Base-by-base conservation (phyloP, 2,797 vertebrate species). In the Glyptemys insculpta region DNA sequence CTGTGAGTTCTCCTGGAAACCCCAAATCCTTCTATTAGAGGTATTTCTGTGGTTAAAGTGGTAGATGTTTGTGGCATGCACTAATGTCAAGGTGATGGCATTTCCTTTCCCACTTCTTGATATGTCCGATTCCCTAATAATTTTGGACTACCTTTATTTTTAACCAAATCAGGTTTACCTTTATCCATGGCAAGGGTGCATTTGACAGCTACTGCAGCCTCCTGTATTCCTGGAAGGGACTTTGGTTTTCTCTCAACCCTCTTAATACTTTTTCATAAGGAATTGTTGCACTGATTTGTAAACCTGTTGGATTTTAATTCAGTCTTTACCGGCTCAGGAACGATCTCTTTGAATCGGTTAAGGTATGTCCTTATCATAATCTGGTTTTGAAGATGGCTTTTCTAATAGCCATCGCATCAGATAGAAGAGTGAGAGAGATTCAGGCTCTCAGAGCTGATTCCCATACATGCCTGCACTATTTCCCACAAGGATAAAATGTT, bases 1-100 rank as follows among this genome's bases (percentile, higher is more conserved):
- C 41, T 62, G 18, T 37, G 41, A 12, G 5, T n/a, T 82, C n/a
- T 21, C 53, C 50, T 68, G 83, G 62, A 93, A 57, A 87, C 29
- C 94, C 37, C 89, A 83, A 11, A 89, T 47, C 49, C 91, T 19
- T 54, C 83, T 90, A 1, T 87, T 90, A 25, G 92, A 92, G 47
- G 8, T 94, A 49, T 88, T 93, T 90, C 50, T 95, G 50, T 49
- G 91, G 52, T 27, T 93, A 25, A 53, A 85, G 53, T 12, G 5
- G 44, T 68, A 90, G 78, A 23, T 12, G 25, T 86, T 94, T 2
- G 9, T 54, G 76, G 62, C 29, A 29, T 50, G 19, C 44, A 18
- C 11, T 83, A 10, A 62, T 59, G 8, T 12, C 2, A n/a, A 44
- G 57, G 16, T 62, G 47, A 12, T 80, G 47, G 53, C 21, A 34